A percentile compares a stretch with the other conserved stretches of the same genome.
Evolutionary conservation across 2,888 invertebrate genomes (phyloP).

Genomic region (Achlya flavicornis): DNA sequence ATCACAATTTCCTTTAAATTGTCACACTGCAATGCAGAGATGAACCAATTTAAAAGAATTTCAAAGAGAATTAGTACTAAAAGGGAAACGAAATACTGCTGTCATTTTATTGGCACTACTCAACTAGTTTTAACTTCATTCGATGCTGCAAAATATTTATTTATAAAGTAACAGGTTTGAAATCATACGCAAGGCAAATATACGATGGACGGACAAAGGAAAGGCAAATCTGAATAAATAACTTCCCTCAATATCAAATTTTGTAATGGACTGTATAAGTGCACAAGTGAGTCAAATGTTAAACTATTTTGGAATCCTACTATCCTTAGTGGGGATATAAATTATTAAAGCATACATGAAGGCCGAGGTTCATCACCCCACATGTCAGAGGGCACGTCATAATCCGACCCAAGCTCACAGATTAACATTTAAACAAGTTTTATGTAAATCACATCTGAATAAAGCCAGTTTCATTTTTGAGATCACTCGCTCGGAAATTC

Average conservation of each 20-base stretch:
- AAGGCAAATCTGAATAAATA: neutral
- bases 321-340: constrained; percentile 35
- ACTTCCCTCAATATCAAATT: neutral
- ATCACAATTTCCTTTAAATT: neutral
- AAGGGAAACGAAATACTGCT: neutral
- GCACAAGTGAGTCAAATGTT: neutral
- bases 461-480: constrained; percentile 64
- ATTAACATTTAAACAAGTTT: constrained; percentile 83
- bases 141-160: neutral
- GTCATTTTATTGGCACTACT: neutral
- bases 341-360: constrained; percentile 52
- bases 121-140: neutral
- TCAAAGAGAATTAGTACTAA: too few species aligned
- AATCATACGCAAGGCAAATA: neutral
- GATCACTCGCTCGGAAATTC: constrained; percentile 50
- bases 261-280: constrained; percentile 9
- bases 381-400: constrained; percentile 69
- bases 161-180: neutral
- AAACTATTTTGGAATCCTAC: neutral
- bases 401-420: constrained; percentile 65
- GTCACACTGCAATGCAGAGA: constrained; percentile 1
- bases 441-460: constrained; percentile 72
- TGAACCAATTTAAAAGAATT: neutral
- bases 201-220: neutral
- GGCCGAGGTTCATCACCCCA: constrained; percentile 38